Evolutionary conservation across 2,113 vertebrate genomes (phyloP).

Genomic region (Passer montanus): DNA sequence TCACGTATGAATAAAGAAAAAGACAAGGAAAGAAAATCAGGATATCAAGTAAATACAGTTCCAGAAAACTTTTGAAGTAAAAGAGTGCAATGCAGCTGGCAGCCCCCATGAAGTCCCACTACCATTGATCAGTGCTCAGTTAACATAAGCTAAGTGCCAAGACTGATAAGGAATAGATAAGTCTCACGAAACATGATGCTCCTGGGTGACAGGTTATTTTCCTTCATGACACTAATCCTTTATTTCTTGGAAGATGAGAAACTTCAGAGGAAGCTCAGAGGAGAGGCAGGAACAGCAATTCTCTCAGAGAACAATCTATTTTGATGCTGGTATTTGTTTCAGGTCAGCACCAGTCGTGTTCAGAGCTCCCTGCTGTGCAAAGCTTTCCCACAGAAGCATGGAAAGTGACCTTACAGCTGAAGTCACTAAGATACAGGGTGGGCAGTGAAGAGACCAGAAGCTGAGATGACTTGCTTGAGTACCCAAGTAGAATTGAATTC

Average conservation of each 20-base stretch:
- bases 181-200: not conserved
- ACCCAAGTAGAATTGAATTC: not conserved
- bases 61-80: constrained; percentile 19
- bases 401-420: not conserved
- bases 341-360: not conserved
- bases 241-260: constrained; percentile 3
- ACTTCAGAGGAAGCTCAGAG: not conserved
- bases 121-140: not conserved
- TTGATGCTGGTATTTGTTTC: not conserved
- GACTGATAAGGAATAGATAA: not conserved
- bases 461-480: not conserved
- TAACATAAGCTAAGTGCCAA: not conserved
- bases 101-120: not conserved
- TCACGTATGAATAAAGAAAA: constrained; percentile 50
- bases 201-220: constrained; percentile 18
- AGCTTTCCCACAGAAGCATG: not conserved
- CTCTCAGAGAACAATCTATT: not conserved
- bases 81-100: not conserved
- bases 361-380: not conserved
- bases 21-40: not conserved
- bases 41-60: not conserved
- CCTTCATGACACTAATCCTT: not conserved
- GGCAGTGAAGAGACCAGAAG: not conserved
- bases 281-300: not conserved
- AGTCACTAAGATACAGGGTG: not conserved